Conservation (phyloP, 2,113 vertebrate genomes). For the Oreochromis tanganicae region DNA sequence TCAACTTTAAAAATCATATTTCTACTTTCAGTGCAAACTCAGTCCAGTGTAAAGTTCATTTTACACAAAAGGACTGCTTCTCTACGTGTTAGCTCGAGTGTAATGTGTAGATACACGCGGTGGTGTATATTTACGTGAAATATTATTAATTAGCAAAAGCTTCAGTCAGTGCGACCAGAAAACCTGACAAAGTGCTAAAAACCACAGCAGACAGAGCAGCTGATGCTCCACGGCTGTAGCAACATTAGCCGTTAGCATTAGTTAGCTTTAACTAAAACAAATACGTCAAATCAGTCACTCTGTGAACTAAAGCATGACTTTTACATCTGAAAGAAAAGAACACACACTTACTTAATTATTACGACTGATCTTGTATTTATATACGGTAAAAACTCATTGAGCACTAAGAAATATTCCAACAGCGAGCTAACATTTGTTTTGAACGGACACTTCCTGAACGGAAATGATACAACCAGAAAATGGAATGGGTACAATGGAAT, state of each 20-base stretch:
- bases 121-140: background rate
- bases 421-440: conserved; percentile 37
- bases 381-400: background rate
- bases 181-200: background rate
- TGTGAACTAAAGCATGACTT: accelerated
- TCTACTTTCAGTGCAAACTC: background rate
- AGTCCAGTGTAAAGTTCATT: background rate
- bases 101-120: background rate
- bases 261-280: background rate
- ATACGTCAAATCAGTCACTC: background rate
- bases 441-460: conserved; percentile 47
- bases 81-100: background rate
- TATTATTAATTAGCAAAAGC: background rate
- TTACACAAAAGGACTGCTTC: background rate
- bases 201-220: background rate
- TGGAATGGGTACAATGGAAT: background rate
- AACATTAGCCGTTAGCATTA: conserved; percentile 25
- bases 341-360: conserved; percentile 3
- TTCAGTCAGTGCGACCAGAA: background rate
- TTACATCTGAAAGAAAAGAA: background rate
- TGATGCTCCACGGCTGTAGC: background rate
- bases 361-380: background rate
- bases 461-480: conserved; percentile 30
- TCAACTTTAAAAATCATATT: background rate
- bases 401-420: background rate